Evolutionary conservation across 2,888 invertebrate genomes (phyloP).

Genomic region (Drosophila atroscutellata): DNA sequence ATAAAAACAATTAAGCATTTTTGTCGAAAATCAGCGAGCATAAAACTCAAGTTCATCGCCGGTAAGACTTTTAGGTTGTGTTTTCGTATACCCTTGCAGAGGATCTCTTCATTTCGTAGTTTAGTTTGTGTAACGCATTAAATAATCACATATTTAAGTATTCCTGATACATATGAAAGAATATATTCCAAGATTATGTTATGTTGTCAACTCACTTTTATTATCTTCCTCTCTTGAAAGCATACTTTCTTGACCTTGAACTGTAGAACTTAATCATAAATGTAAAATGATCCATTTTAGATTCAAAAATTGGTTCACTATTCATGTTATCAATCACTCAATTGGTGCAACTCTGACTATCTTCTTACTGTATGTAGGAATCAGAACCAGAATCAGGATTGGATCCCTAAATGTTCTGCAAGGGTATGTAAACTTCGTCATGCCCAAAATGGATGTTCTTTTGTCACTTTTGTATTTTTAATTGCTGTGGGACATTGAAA

Average conservation of each 20-base stretch:
- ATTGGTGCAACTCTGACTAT: not conserved
- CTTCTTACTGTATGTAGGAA: not conserved
- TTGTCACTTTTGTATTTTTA: constrained; percentile 36
- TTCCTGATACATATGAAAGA: not conserved
- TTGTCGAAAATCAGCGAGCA: constrained; percentile 18
- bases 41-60: constrained; percentile 27
- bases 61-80: constrained; percentile 19
- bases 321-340: not conserved
- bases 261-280: not conserved
- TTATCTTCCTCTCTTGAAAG: too few species aligned
- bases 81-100: not conserved
- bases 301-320: not conserved
- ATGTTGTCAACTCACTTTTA: not conserved
- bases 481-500: constrained; percentile 61
- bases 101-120: not conserved
- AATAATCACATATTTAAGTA: not conserved
- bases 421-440: not conserved
- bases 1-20: constrained; percentile 5
- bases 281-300: too few species aligned
- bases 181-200: not conserved
- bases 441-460: not conserved
- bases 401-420: not conserved
- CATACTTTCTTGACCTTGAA: not conserved
- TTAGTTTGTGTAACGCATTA: not conserved
- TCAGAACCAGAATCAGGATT: not conserved